Base-by-base conservation (phyloP, 2,888 invertebrate species). In the Watsonalla cultraria region DNA sequence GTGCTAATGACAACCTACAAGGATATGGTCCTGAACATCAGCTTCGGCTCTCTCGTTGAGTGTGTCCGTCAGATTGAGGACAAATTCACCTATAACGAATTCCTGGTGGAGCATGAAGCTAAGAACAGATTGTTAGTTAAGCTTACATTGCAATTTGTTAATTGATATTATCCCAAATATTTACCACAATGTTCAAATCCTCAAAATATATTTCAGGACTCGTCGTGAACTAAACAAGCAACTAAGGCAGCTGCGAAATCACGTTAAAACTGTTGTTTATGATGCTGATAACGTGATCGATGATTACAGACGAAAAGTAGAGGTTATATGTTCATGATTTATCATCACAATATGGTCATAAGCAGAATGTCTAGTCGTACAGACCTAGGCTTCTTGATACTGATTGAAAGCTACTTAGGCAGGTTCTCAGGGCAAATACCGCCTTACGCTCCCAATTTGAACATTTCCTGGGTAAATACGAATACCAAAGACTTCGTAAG, bases 201-300 rank as follows among this genome's bases (percentile, higher is more conserved):
- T 24, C 24, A 4, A 24, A 24, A 24, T 24, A 4, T 24, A 13
- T 45, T 47, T 51, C 56, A 86, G 86, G 4, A 37, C 57, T n/a
- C 75, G 78, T 9, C 79, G 72, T 11, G 86, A 86, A 0, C 53
- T 78, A 2, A 58, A 61, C 24, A 76, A 61, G 55, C 80, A 82
- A 51, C 51, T 84, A 51, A 70, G 87, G 6, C 80, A 80, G 48
- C 82, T 79, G 42, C 72, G 84, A 1, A 86, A 80, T 60, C 81
- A 83, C 60, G 64, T 75, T 35, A 86, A 84, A 59, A 66, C 80
- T 0, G 71, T 80, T 6, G 56, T 72, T 9, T 86, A 86, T 55
- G 86, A 86, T 39, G 74, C 76, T 14, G 68, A 86, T 51, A 60
- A 67, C 5, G 66, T 61, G 39, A 76, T 85, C 49, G 80, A 81